Conservation (phyloP, 2,888 invertebrate genomes). For the Melanophora roralis region DNA sequence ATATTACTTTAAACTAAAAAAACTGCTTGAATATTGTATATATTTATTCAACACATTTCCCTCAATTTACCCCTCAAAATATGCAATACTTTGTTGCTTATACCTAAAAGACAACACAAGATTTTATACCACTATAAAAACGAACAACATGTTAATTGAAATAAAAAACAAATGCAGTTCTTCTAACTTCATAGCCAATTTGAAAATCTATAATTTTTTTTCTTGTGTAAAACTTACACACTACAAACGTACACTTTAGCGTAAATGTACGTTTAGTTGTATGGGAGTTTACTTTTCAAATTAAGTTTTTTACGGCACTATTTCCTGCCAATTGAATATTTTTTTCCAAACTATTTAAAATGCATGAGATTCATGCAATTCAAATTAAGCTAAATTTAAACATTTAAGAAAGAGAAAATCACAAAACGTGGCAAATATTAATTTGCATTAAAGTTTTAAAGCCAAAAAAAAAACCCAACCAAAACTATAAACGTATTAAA, state of each 20-base stretch:
- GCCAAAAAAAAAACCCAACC: not conserved
- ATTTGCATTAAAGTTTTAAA: not conserved
- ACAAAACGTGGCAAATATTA: not conserved
- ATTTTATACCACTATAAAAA: not conserved
- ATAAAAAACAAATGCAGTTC: not conserved
- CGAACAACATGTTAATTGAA: too few relatives aligned
- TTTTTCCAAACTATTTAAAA: not conserved
- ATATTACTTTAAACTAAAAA: too few relatives aligned
- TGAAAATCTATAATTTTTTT: not conserved
- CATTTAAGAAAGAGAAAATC: not conserved
- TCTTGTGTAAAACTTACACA: not conserved
- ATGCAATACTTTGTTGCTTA: not conserved
- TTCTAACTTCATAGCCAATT: not conserved
- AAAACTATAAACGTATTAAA: not conserved
- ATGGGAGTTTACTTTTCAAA: not conserved
- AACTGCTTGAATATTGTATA: too few relatives aligned
- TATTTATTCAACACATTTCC: too few relatives aligned
- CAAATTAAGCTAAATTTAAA: constrained; percentile 10
- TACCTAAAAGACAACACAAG: not conserved
- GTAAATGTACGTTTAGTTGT: not conserved
- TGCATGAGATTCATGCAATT: not conserved
- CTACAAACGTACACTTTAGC: not conserved
- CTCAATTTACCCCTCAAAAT: not conserved
- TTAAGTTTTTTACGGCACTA: not conserved
- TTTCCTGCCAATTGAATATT: constrained; percentile 3